phyloP scores from a whole-genome alignment of 2,797 vertebrate genomes.

The Falco cherrug region DNA sequence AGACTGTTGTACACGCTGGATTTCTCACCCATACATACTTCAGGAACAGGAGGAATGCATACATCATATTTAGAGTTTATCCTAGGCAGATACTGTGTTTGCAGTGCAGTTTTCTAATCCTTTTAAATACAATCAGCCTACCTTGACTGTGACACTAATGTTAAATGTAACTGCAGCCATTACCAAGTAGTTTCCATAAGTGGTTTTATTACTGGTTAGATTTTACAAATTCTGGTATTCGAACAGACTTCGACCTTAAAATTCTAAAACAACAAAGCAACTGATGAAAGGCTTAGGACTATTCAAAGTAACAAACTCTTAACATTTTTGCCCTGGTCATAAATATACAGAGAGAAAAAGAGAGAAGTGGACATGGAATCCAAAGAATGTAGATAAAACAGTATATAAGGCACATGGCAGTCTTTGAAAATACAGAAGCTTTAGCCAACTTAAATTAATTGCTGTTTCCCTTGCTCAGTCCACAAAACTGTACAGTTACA shows the following conservation, averaged over 20 bases:
- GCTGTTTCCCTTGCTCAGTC: constrained; percentile 89
- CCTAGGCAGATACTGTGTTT: constrained; percentile 7
- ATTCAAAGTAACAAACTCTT: constrained; percentile 83
- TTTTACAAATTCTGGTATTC: constrained; percentile 85
- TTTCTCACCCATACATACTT: background rate
- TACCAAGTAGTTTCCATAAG: constrained; percentile 77
- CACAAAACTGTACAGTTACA: constrained; percentile 94
- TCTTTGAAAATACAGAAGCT: constrained; percentile 88
- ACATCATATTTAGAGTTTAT: background rate
- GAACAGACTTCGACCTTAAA: constrained; percentile 81
- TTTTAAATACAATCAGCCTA: constrained; percentile 23
- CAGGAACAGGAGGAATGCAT: background rate
- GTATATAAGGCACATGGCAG: constrained; percentile 92
- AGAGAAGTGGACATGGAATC: constrained; percentile 78
- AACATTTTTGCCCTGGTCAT: constrained; percentile 84
- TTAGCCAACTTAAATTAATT: constrained; percentile 91
- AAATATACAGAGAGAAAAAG: constrained; percentile 86
- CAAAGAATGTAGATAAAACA: constrained; percentile 83
- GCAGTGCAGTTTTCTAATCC: constrained; percentile 35
- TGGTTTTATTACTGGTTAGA: constrained; percentile 85
- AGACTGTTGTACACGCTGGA: background rate
- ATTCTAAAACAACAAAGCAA: constrained; percentile 85
- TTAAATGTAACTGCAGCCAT: constrained; percentile 46
- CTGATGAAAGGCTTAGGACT: constrained; percentile 78
- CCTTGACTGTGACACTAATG: background rate